A percentile compares a stretch with the other conserved stretches of the same genome.
Evolutionary conservation across 2,888 invertebrate genomes (phyloP).

Genomic region (Drosophila greeni): DNA sequence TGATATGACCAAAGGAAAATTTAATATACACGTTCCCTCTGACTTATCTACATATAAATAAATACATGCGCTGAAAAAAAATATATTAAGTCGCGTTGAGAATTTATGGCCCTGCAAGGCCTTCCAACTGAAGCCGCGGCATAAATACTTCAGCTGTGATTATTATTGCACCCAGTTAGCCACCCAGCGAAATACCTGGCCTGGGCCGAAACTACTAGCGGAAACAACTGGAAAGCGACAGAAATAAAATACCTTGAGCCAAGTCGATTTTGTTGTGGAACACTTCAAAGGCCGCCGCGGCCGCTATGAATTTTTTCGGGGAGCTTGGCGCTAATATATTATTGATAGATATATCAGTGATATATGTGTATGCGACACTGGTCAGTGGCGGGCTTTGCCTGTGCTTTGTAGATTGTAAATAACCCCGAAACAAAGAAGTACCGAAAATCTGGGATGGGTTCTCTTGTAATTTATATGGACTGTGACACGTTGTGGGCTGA

Average conservation of each 20-base stretch:
- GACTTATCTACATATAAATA: slow-evolving; percentile 30
- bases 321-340: slow-evolving; percentile 45
- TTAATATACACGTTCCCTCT: slow-evolving; percentile 15
- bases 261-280: slow-evolving; percentile 17
- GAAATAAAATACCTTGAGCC: slow-evolving; percentile 40
- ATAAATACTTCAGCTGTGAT: slow-evolving; percentile 71
- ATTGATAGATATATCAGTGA: slow-evolving; percentile 61
- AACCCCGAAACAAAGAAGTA: slow-evolving; percentile 21
- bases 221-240: slow-evolving; percentile 39
- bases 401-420: slow-evolving; percentile 38
- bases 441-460: slow-evolving; percentile 33
- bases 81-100: slow-evolving; percentile 41
- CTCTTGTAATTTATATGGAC: slow-evolving; percentile 24
- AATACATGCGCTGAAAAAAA: slow-evolving; percentile 18
- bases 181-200: slow-evolving; percentile 12
- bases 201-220: slow-evolving; percentile 6
- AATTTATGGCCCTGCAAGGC: slow-evolving; percentile 64
- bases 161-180: slow-evolving; percentile 50
- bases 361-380: slow-evolving; percentile 56
- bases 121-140: slow-evolving; percentile 50
- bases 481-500: slow-evolving; percentile 18
- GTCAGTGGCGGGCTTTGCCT: slow-evolving; percentile 38
- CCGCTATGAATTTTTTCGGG: slow-evolving; percentile 13
- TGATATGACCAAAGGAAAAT: slow-evolving; percentile 15
- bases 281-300: slow-evolving; percentile 33